Base-by-base conservation (phyloP, 2,888 invertebrate genomes). In the Achlya flavicornis region DNA sequence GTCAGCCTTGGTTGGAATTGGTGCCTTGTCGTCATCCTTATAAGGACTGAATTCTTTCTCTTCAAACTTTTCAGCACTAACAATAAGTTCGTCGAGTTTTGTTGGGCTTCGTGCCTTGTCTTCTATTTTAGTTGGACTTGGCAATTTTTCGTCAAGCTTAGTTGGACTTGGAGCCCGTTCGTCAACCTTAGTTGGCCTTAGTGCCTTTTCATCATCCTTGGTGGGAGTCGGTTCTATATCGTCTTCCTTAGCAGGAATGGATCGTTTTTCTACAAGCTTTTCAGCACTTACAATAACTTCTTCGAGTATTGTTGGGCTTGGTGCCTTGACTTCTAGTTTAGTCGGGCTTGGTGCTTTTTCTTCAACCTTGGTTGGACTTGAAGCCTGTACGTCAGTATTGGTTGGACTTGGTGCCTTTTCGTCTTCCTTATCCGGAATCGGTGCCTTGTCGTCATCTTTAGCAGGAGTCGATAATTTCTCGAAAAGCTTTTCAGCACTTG, bases 31-130 rank as follows among this genome's bases (percentile, higher is more conserved):
- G 33, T 53, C 58, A 8, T 12, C 57, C 10, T 67, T 65, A 0
- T 53, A 65, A 65, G 58, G 66, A 2, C 60, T 63, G 66, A 61
- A 68, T 6, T 68, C 67, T 61, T 62, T 70, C 63, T 76, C 71
- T 43, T 1, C 26, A 26, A 26, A 26, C 26, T 26, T 26, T 26
- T 26, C 26, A 26, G 26, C 26, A 26, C 26, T 26, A 26, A 26
- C 26, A 26, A 26, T 26, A 26, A 26, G 26, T 26, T 26, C 26
- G 1, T 35, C 35, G 0, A 35, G 35, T 35, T 5, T 67, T 5
- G 7, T 35, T 35, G 35, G 35, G 35, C 35, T 35, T 5, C 3
- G 35, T 6, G 35, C 35, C 35, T 35, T 35, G 35, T 3, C 35
- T 6, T 35, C 35, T 4, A 35, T 5, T 35, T 35, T 35, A 35